phyloP scores from a whole-genome alignment of 2,888 invertebrate genomes.

The Clusia tigrina region DNA sequence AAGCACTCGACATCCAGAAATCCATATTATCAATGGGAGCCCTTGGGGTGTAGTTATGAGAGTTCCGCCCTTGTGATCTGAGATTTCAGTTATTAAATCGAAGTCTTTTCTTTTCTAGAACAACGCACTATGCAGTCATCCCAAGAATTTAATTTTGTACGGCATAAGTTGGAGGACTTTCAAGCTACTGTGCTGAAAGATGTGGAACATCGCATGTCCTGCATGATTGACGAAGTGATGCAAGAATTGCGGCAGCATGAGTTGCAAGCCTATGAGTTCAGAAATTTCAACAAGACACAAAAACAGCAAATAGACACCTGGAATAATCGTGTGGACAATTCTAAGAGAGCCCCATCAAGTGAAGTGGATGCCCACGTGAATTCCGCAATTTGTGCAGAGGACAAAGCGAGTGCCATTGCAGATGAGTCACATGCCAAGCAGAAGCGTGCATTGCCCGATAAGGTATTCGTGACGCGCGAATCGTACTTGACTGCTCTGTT shows the following conservation, averaged over 20 bases:
- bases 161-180: constrained; percentile 49
- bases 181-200: constrained; percentile 51
- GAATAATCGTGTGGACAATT: constrained; percentile 42
- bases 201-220: constrained; percentile 54
- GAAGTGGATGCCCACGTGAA: constrained; percentile 3
- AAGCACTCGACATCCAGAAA: too few species aligned
- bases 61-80: too few species aligned
- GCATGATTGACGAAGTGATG: constrained; percentile 57
- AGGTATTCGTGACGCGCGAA: constrained; percentile 75
- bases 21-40: too few species aligned
- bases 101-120: too few species aligned
- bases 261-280: constrained; percentile 45
- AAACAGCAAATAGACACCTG: constrained; percentile 35
- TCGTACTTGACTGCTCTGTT: constrained; percentile 84
- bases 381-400: background rate
- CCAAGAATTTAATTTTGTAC: constrained; percentile 43
- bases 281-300: background rate
- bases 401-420: background rate
- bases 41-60: too few species aligned
- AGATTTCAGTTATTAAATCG: too few species aligned
- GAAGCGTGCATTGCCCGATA: constrained; percentile 66
- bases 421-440: constrained; percentile 37
- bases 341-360: background rate
- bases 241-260: constrained; percentile 57
- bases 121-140: too few species aligned